These are phyloP conservation scores for Tanytarsus gracilentus DNA, from an alignment of 2,888 invertebrate species.

Conservation along the genomic window DNA sequence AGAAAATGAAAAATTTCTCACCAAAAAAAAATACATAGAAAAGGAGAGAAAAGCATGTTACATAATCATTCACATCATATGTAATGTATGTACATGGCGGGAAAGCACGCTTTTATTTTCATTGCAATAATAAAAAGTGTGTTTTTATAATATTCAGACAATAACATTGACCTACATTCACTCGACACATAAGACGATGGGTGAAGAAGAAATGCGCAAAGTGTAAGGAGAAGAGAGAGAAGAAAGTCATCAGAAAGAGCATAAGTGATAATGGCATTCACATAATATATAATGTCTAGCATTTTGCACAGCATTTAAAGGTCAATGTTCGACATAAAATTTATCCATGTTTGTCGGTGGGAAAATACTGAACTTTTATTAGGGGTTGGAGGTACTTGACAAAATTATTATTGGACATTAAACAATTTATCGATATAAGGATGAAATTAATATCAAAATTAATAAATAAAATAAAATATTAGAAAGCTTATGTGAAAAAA, in stretches of 20 bases:
- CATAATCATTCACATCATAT: slow-evolving; percentile 2
- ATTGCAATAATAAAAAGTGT: slow-evolving; percentile 29
- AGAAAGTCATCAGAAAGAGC: slow-evolving; percentile 20
- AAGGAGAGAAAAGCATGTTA: slow-evolving; percentile 16
- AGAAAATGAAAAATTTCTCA: slow-evolving; percentile 26
- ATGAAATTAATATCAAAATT: too few species aligned
- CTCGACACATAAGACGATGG: not conserved
- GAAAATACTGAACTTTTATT: too few species aligned
- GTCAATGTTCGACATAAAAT: not conserved
- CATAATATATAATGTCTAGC: slow-evolving; percentile 10
- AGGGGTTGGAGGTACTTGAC: too few species aligned
- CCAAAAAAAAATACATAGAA: not conserved
- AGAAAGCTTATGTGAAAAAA: too few species aligned
- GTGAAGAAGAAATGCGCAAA: not conserved
- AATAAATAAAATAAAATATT: too few species aligned
- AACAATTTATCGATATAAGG: too few species aligned
- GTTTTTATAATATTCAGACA: slow-evolving; percentile 29
- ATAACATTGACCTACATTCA: slow-evolving; percentile 28
- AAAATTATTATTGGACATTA: too few species aligned
- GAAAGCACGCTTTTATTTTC: slow-evolving; percentile 19
- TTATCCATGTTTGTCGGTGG: too few species aligned
- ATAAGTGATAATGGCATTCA: slow-evolving; percentile 29
- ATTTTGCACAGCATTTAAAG: not conserved
- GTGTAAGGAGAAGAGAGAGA: slow-evolving; percentile 18
- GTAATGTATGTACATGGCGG: slow-evolving; percentile 3